A percentile compares a stretch with the other conserved stretches of the same genome.
Evolutionary conservation across 2,888 invertebrate genomes (phyloP).

Genomic region (Drosophila anomalipes): DNA sequence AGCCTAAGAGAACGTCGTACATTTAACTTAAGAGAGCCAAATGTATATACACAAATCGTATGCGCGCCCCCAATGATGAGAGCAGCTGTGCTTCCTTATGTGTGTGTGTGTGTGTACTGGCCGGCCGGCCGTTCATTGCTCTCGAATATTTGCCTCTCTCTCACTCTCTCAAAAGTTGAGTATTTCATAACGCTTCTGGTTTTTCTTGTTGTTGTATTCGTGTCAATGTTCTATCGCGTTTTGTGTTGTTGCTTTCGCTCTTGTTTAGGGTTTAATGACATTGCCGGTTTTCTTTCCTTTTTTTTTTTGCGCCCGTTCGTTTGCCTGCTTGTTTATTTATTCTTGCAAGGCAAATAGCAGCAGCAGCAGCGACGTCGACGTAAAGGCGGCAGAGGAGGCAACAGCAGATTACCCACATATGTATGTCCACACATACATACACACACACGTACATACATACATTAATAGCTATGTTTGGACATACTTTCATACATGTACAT

Average conservation of each 20-base stretch:
- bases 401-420: constrained; percentile 33
- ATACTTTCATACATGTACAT: constrained; percentile 12
- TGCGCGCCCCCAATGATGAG: constrained; percentile 62
- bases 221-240: constrained; percentile 74
- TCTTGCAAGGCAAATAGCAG: constrained; percentile 72
- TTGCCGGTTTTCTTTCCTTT: constrained; percentile 72
- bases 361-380: constrained; percentile 32
- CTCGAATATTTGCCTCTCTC: constrained; percentile 42
- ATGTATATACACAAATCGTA: constrained; percentile 20
- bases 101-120: constrained; percentile 34
- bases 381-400: constrained; percentile 39
- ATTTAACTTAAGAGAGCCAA: constrained; percentile 44
- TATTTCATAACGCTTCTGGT: constrained; percentile 81
- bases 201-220: constrained; percentile 76
- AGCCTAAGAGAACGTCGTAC: constrained; percentile 39
- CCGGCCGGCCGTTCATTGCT: constrained; percentile 75
- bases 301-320: constrained; percentile 55
- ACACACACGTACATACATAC: not conserved
- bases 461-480: constrained; percentile 18
- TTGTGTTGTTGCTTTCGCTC: constrained; percentile 77
- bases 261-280: constrained; percentile 83
- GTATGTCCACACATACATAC: constrained; percentile 13
- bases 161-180: constrained; percentile 42
- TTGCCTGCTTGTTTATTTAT: constrained; percentile 76
- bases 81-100: constrained; percentile 17